Evolutionary conservation across 2,888 invertebrate species (phyloP), one percentile per base, ranked within the genome.

Genomic region (Nymphalis polychloros): DNA sequence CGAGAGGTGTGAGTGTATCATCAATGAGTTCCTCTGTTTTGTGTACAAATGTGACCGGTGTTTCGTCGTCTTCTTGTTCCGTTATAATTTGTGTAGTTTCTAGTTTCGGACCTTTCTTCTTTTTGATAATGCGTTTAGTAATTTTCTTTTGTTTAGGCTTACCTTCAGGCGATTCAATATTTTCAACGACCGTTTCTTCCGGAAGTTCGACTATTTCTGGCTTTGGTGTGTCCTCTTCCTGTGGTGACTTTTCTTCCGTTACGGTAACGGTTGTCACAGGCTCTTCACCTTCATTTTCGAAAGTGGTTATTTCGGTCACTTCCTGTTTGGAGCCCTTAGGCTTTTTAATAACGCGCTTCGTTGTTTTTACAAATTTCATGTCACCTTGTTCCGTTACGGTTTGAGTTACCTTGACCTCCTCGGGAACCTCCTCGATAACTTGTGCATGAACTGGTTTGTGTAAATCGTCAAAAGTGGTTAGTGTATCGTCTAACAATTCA

Each of bases 1-100:
- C 64, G 16, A 64, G n/a, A 17, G 59, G 50, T 59, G 64, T 64
- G 41, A 59, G 17, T n/a, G 59, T 59, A 1, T 64, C 64, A 1
- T 59, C 59, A 19, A 31, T 59, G 17, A 59, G 16, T 67, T 89
- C 85, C 57, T 82, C 69, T 67, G 80, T 78, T 61, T 74, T 82
- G 77, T 80, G 53, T 68, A 78, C 72, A 16, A 77, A 57, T 72
- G 79, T 60, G 64, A 61, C 49, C 4, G 69, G 62, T n/a, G 63
- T 35, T 55, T 69, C 59, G 77, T 75, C 64, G 78, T 71, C 71
- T 31, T 63, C 61, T 63, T 70, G 63, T 57, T 52, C 60, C 0
- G 70, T 67, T 19, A 57, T 20, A 69, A 66, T 61, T 41, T 59
- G 27, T 73, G 91, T 78, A 17, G 73, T 87, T 47, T 82, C 81